These are phyloP conservation scores for Leucoraja ocellata DNA, from an alignment of 2,797 vertebrate genomes.

Conservation along the genomic window DNA sequence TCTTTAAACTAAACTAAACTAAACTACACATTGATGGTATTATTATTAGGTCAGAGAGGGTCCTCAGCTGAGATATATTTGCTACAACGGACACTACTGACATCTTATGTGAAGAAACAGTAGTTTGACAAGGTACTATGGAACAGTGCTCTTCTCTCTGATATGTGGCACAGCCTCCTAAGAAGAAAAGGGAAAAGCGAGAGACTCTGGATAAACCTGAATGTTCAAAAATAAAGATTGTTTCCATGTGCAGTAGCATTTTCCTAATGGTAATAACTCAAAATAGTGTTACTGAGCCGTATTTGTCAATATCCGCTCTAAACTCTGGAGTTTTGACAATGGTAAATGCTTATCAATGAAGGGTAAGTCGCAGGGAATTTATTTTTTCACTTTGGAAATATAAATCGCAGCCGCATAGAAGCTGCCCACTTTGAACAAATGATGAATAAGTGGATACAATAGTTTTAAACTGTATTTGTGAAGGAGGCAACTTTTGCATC, in stretches of 20 bases:
- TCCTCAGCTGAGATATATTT: neutral
- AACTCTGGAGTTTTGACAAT: neutral
- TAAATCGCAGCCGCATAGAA: neutral
- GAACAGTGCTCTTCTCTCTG: neutral
- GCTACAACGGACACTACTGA: neutral
- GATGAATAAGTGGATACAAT: neutral
- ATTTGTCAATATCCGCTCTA: neutral
- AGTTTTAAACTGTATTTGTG: neutral
- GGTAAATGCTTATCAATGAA: neutral
- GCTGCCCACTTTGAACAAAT: too few relatives aligned
- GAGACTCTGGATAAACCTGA: neutral
- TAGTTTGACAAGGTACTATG: neutral
- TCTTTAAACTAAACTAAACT: too few relatives aligned
- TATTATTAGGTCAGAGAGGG: too few relatives aligned
- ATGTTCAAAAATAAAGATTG: neutral
- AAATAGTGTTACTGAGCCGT: neutral
- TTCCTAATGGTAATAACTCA: neutral
- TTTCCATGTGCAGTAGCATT: neutral
- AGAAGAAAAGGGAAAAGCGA: too few relatives aligned
- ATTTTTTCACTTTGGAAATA: neutral
- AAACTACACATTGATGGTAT: too few relatives aligned
- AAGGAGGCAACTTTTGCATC: neutral
- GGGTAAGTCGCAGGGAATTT: neutral
- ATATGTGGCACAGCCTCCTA: neutral
- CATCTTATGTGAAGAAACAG: neutral